Base-by-base conservation (phyloP, 2,113 vertebrate species). In the Myotis yumanensis region DNA sequence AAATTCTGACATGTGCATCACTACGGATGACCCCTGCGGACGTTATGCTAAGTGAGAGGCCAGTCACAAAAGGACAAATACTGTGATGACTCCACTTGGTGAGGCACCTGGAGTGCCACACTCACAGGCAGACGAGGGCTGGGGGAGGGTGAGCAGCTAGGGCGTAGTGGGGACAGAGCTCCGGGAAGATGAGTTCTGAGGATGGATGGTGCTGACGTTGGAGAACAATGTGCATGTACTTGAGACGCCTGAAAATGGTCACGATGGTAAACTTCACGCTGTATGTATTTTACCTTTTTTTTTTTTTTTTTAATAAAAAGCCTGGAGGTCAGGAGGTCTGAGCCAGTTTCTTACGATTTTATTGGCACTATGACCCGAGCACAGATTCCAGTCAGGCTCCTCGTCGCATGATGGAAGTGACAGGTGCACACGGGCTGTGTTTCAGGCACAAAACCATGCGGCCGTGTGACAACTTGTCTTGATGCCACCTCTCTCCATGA, bases 381-480 rank as follows among this genome's bases (percentile, higher is more conserved):
- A 98, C 98, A 98, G 93, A 97, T 95, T 97, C 98, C 96, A 98
- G 89, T 96, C 95, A 98, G 97, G 94, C 91, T 97, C 97, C 68
- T 96, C 86, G 69, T 97, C 97, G 97, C 97, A 98, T 96, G 97
- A 96, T 40, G 96, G 97, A 97, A 97, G 97, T 96, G 96, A 98
- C 95, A 98, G 98, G 98, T 98, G 98, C 98, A 98, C 98, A 98
- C 97, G 97, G 30, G 98, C 98, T 96, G 98, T 97, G 95, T 97
- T 97, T 96, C 96, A 97, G 86, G 96, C 98, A 98, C 95, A 98
- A 98, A 98, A 97, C 93, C 94, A 95, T 54, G 87, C 93, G 98
- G 98, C 97, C 98, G 97, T 97, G 97, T 96, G 95, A 98, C 96
- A 97, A 94, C 81, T 81, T 85, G 89, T 95, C 94, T 97, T 37